Base-by-base conservation (phyloP, 2,113 vertebrate genomes). In the Notarius lentiginosus region DNA sequence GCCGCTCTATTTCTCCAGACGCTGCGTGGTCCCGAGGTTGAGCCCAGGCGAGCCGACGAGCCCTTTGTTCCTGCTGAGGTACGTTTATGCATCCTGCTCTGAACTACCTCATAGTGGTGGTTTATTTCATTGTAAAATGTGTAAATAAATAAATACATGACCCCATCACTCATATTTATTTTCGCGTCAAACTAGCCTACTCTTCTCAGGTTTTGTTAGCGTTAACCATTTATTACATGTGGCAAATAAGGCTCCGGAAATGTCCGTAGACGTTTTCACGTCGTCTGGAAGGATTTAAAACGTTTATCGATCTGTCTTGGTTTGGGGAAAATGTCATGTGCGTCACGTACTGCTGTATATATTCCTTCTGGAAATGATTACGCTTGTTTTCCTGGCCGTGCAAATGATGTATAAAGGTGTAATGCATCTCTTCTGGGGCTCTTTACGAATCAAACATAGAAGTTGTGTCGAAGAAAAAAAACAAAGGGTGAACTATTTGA, bases 1-100 rank as follows among this genome's bases (percentile, higher is more conserved):
- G 98, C 98, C 0, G 97, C 98, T 0, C 93, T 99, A 47, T 99
- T 99, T 90, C 92, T 99, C 34, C 98, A 99, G 87, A 98, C 96
- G 51, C 93, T 99, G 72, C 97, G 96, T 72, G 92, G 93, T 55
- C 98, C 98, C 1, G 98, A 99, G 84, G 84, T 95, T 4, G 98
- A 97, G 86, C 89, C 92, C 34, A 97, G 95, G 85, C 96, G 94
- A 86, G 91, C 90, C 0, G 96, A 97, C 79, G 96, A 97, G 41
- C 93, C 89, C 17, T 85, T 94, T 12, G 92, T 94, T 60, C 93
- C 66, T 27, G 87, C 92, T 0, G 96, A 98, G 97, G 98, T 97
- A 66, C 82, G 92, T 86, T 8, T 55, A 20, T 47, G 41, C 5
- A 12, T 56, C 68, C 66, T 66, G 47, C 7, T 20, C 5, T 22